Evolutionary conservation across 2,113 vertebrate species (phyloP), one percentile per base, ranked within the genome.

Genomic region (Lichenostomus cassidix): DNA sequence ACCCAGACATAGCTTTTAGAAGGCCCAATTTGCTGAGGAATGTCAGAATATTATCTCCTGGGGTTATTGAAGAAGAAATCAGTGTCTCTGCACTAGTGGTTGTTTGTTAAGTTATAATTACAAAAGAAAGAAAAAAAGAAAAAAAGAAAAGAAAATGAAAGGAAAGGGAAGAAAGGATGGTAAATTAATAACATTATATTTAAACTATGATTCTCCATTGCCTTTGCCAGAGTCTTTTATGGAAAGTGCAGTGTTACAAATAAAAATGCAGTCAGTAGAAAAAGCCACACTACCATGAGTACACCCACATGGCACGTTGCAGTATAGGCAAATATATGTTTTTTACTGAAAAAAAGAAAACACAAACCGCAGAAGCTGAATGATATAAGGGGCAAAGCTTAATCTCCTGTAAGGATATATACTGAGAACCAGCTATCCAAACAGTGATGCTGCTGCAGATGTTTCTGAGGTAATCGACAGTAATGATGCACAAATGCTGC

Each of bases 181-280:
- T 87, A 89, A 85, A 91, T 94, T 96, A 96, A 63, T 93, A 92
- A 92, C 91, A 85, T 92, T 94, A n/a, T 58, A 79, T 75, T 95
- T 94, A 86, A 94, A 64, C 63, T 94, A 24, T 86, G 71, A 95
- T 78, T 97, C 87, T 89, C 67, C 50, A 83, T 76, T 82, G 73
- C 75, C 94, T 95, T 94, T 77, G 96, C 73, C 81, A 93, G 95
- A 90, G 82, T 90, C 87, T 96, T 97, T 95, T 94, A 92, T 41
- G 87, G 95, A 93, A 95, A 95, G 87, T 91, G 39, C 83, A 89
- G 41, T 65, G 28, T 96, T 96, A 77, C 87, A 94, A 93, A 91
- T 92, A 89, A 91, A 91, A 92, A 49, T 37, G 73, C 83, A 86
- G 77, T 46, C 47, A 37, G 62, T 82, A 91, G 90, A 90, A 95